phyloP scores from a whole-genome alignment of 2,797 vertebrate species.

The Sebastes variabilis region DNA sequence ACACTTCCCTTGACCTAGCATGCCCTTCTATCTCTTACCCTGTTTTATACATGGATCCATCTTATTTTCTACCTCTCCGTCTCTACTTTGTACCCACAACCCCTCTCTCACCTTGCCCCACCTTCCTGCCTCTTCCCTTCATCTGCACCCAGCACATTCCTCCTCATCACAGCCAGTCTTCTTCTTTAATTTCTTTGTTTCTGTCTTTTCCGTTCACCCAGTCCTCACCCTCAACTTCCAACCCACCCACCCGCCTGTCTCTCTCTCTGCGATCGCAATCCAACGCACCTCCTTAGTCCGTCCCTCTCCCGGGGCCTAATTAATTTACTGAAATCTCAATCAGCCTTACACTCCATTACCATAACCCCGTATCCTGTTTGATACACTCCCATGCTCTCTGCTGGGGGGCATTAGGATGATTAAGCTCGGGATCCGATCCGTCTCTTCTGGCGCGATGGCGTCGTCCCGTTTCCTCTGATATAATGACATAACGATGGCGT shows the following conservation, averaged over 20 bases:
- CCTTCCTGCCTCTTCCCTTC: not conserved
- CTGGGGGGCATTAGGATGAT: constrained; percentile 71
- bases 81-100: not conserved
- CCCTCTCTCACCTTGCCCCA: not conserved
- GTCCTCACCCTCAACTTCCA: constrained; percentile 22
- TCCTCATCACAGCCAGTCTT: not conserved
- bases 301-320: constrained; percentile 71
- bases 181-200: not conserved
- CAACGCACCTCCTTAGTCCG: constrained; percentile 51
- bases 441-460: constrained; percentile 7
- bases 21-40: not conserved
- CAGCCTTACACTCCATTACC: constrained; percentile 64
- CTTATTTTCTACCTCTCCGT: not conserved
- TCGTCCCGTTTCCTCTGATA: constrained; percentile 28
- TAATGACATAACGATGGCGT: constrained; percentile 44
- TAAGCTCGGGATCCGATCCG: constrained; percentile 35
- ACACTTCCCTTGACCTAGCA: not conserved
- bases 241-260: constrained; percentile 40
- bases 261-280: constrained; percentile 9
- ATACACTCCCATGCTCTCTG: constrained; percentile 41
- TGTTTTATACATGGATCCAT: not conserved
- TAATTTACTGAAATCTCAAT: constrained; percentile 79
- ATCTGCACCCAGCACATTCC: not conserved
- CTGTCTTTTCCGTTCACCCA: constrained; percentile 17
- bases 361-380: constrained; percentile 65